Conservation (phyloP, 2,888 invertebrate species). For the Dione juno region DNA sequence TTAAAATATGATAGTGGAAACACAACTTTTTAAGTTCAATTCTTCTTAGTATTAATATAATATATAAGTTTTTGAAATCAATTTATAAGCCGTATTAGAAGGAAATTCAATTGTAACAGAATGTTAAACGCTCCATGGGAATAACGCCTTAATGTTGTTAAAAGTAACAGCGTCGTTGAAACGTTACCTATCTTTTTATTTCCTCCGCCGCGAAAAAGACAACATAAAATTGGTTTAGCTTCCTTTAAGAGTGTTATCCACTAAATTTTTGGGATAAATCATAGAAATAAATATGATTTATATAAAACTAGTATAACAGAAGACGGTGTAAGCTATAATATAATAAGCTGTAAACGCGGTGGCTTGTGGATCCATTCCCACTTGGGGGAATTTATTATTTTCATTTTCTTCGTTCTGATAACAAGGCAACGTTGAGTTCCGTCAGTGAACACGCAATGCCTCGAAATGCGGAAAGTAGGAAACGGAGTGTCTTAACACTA, state of each 20-base stretch:
- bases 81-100: background rate
- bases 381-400: background rate
- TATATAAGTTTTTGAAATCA: background rate
- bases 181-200: slow-evolving; percentile 50
- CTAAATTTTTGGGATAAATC: background rate
- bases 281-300: background rate
- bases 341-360: background rate
- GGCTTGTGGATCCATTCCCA: no score
- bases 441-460: background rate
- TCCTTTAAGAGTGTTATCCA: slow-evolving; percentile 8
- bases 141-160: slow-evolving; percentile 33
- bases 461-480: no score
- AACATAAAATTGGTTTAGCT: slow-evolving; percentile 48
- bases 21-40: background rate
- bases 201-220: slow-evolving; percentile 49
- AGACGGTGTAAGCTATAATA: background rate
- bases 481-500: no score
- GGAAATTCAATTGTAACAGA: slow-evolving; percentile 12
- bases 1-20: no score
- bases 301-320: no score
- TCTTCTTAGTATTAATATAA: background rate
- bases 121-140: slow-evolving; percentile 21
- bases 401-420: background rate
- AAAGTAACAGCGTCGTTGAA: slow-evolving; percentile 42
- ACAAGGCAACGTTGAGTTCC: background rate